phyloP scores from a whole-genome alignment of 1,140 invertebrate genomes.

The Diabrotica undecimpunctata region DNA sequence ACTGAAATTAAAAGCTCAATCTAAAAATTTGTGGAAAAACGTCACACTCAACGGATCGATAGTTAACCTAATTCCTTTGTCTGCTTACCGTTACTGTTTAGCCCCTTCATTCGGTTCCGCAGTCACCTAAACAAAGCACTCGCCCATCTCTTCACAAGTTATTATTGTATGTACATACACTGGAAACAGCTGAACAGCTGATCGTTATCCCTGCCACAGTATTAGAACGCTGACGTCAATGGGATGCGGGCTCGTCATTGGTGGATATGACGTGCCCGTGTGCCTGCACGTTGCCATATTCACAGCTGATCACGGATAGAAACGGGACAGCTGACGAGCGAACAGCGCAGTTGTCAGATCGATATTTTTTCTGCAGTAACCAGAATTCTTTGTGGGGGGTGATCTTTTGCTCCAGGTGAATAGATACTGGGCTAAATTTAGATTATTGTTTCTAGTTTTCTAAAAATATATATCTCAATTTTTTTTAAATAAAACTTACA shows the following conservation, averaged over 20 bases:
- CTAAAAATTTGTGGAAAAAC: too few species aligned
- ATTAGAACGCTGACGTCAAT: conserved; percentile 9
- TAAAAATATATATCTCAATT: too few species aligned
- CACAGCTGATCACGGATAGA: conserved; percentile 13
- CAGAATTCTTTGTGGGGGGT: too few species aligned
- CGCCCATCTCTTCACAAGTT: background rate
- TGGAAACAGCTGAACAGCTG: conserved; percentile 16
- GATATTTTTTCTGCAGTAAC: background rate
- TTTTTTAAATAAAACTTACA: too few species aligned
- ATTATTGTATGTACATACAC: background rate
- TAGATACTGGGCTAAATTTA: too few species aligned
- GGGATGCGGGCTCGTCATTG: conserved; percentile 7
- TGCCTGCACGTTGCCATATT: conserved; percentile 4
- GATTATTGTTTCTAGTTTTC: too few species aligned
- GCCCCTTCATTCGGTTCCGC: background rate
- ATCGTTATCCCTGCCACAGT: conserved; percentile 7
- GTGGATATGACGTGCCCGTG: background rate
- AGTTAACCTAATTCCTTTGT: conserved; percentile 2
- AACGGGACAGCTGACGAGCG: conserved; percentile 3
- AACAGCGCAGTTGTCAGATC: conserved; percentile 7
- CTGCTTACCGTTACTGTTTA: background rate
- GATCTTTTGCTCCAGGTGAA: too few species aligned
- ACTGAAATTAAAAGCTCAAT: too few species aligned
- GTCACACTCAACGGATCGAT: background rate
- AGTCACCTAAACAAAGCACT: background rate